A percentile compares a stretch with the other conserved stretches of the same genome.
phyloP scores from a whole-genome alignment of 2,797 vertebrate genomes.

The Austrolebias charrua region DNA sequence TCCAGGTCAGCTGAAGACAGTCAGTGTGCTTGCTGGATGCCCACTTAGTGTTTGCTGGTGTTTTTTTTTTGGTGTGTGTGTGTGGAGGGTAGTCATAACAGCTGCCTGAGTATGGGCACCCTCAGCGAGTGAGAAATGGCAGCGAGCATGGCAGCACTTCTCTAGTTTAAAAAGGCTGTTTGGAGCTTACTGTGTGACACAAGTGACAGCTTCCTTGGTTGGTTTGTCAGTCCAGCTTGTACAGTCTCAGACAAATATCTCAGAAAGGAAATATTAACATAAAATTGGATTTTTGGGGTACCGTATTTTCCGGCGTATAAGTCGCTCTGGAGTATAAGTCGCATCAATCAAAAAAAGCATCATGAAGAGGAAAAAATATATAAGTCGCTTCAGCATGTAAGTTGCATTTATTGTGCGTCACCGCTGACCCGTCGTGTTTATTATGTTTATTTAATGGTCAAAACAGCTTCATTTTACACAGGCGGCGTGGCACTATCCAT shows the following conservation, averaged over 20 bases:
- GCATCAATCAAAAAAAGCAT: too few relatives aligned
- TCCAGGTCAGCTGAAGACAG: constrained; percentile 62
- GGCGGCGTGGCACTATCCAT: too few relatives aligned
- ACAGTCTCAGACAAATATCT: constrained; percentile 1
- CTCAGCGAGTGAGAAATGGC: constrained; percentile 21
- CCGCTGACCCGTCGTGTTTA: too few relatives aligned
- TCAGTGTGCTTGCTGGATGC: constrained; percentile 33
- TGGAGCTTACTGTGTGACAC: constrained; percentile 3
- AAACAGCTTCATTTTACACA: too few relatives aligned
- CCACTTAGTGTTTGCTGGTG: constrained; percentile 41
- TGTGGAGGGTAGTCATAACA: constrained; percentile 43
- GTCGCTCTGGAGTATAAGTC: too few relatives aligned
- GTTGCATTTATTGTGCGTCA: too few relatives aligned
- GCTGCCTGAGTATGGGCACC: constrained; percentile 20
- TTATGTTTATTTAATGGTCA: too few relatives aligned
- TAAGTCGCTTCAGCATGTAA: too few relatives aligned
- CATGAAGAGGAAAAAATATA: too few relatives aligned
- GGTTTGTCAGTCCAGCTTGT: constrained; percentile 13
- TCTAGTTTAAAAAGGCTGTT: constrained; percentile 34
- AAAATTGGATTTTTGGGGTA: neutral
- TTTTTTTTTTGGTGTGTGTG: neutral
- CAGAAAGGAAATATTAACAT: neutral
- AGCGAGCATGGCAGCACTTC: constrained; percentile 16
- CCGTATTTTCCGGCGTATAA: too few relatives aligned
- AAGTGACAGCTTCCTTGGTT: neutral